Base-by-base conservation (phyloP, 2,797 vertebrate genomes). In the Myotis findleyi region DNA sequence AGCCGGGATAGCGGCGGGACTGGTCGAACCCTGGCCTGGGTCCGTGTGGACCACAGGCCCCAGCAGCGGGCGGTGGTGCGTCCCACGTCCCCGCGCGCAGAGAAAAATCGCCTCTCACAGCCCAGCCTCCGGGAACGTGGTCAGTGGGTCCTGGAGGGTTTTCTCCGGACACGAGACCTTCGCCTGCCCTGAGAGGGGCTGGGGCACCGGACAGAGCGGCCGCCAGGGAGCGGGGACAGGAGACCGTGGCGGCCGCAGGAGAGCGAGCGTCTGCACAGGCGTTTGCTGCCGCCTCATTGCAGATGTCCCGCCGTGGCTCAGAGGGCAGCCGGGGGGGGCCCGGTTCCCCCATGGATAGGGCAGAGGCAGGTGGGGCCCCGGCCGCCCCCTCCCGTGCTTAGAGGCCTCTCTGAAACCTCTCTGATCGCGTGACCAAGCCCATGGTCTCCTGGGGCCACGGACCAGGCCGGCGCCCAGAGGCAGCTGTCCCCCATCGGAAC, bases 361-460 rank as follows among this genome's bases (percentile, higher is more conserved):
- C 51, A 30, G 36, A n/a, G n/a, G 20, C 5, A 47, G 18, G 18
- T 5, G 0, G 20, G 6, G 0, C 1, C 17, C 25, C 21, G 0
- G 9, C 36, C 0, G 0, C 41, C 9, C 17, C 27, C 21, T 23
- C 12, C 44, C 33, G 71, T 21, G 0, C 21, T 72, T 12, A 3
- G 59, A 10, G 16, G 1, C 8, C 88, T 1, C 41, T 0, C 69
- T 27, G 69, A 44, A 7, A 36, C 20, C 0, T 3, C 44, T 18
- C 11, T 1, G 17, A 51, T 59, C 20, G 23, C 1, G 11, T 66
- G 71, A 27, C 18, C 0, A 6, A 16, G 7, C 1, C 5, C 4
- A 2, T 0, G 1, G 0, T 0, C 59, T 68, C 47, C 17, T 0
- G 0, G 6, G 0, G 44, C 16, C 0, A 2, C n/a, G 30, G 16